Evolutionary conservation across 2,888 invertebrate species (phyloP).

Genomic region (Scrobipalpa costella): DNA sequence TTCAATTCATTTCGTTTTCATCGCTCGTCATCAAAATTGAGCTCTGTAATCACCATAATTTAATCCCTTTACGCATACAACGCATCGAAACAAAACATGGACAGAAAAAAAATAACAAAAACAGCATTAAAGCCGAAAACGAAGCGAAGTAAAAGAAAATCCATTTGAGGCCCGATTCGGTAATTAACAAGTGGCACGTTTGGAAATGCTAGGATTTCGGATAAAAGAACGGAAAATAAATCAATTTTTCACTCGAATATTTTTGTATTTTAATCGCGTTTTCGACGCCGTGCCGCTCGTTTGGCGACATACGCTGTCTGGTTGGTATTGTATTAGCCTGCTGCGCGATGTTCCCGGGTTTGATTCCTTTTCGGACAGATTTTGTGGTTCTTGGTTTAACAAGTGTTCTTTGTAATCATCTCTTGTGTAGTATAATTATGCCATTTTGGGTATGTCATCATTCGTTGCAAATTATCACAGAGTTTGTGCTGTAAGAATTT

Average conservation of each 20-base stretch:
- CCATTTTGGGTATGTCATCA: no score
- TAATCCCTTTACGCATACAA: not conserved
- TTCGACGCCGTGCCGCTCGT: no score
- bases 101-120: not conserved
- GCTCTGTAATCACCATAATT: not conserved
- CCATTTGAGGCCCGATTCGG: not conserved
- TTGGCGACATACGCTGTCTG: no score
- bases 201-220: not conserved
- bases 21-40: not conserved
- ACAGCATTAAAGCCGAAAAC: not conserved
- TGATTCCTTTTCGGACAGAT: no score
- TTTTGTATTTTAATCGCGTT: not conserved
- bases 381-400: no score
- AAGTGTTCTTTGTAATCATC: no score
- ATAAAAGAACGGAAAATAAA: conserved; percentile 12
- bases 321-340: no score
- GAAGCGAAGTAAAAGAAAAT: conserved; percentile 5
- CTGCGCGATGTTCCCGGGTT: no score
- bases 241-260: not conserved
- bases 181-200: conserved; percentile 16
- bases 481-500: no score
- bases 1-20: not conserved
- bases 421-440: no score
- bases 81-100: not conserved
- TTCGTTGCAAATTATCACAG: no score